Evolutionary conservation across 2,888 invertebrate genomes (phyloP).

Genomic region (Zygogramma bicolorata): DNA sequence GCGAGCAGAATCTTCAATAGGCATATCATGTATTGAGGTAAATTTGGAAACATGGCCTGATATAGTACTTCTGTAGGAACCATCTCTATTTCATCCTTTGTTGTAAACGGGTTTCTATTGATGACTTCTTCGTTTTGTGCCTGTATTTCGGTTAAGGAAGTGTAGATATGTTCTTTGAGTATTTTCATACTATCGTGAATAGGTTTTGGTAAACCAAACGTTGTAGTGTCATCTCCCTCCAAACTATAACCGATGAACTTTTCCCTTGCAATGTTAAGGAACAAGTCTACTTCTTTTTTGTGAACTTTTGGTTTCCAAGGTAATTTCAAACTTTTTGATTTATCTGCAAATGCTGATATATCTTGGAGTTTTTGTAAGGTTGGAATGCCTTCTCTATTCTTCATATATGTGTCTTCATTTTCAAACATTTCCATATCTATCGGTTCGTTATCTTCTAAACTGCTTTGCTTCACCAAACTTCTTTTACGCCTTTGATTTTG

Average conservation of each 20-base stretch:
- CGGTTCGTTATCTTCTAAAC: constrained; percentile 84
- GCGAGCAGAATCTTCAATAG: constrained; percentile 95
- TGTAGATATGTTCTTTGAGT: constrained; percentile 91
- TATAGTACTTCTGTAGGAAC: constrained; percentile 92
- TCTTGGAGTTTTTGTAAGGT: constrained; percentile 41
- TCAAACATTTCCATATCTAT: constrained; percentile 74
- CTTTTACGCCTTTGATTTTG: constrained; percentile 84
- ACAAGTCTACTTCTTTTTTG: constrained; percentile 92
- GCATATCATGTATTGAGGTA: constrained; percentile 98
- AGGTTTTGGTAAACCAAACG: constrained; percentile 95
- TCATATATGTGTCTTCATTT: constrained; percentile 68
- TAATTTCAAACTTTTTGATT: constrained; percentile 65
- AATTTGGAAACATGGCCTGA: constrained; percentile 93
- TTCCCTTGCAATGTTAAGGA: constrained; percentile 88
- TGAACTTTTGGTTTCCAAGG: constrained; percentile 98
- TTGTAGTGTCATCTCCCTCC: constrained; percentile 85
- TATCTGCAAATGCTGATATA: neutral
- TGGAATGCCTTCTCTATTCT: constrained; percentile 61
- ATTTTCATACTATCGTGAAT: constrained; percentile 97
- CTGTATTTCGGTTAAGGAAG: constrained; percentile 93
- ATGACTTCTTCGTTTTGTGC: constrained; percentile 92
- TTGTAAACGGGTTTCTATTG: constrained; percentile 90
- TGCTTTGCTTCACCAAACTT: constrained; percentile 92
- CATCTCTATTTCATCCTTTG: constrained; percentile 81
- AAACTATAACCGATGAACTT: constrained; percentile 98